phyloP scores from a whole-genome alignment of 2,888 invertebrate genomes.

The Lepidocyrtoides sp. region DNA sequence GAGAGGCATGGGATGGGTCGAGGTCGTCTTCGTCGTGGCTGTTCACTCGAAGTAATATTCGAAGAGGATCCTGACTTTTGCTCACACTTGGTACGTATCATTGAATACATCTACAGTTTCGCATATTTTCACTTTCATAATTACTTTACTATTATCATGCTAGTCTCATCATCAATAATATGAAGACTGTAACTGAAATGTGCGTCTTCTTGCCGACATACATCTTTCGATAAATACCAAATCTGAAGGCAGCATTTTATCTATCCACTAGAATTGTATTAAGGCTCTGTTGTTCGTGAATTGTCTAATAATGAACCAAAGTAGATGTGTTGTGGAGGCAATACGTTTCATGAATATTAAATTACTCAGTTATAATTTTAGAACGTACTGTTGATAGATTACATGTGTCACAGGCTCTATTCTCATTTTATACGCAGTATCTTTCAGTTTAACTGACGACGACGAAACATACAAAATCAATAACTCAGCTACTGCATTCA shows the following conservation, averaged over 20 bases:
- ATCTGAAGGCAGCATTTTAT: not conserved
- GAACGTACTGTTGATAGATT: no score
- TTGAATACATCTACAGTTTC: not conserved
- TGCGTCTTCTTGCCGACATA: not conserved
- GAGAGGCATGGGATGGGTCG: constrained; percentile 84
- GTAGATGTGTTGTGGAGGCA: not conserved
- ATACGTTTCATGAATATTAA: not conserved
- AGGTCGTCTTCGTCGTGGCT: constrained; percentile 85
- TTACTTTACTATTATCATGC: not conserved
- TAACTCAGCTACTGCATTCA: no score
- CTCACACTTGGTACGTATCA: constrained; percentile 83
- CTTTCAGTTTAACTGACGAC: no score
- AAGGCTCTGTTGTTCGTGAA: not conserved
- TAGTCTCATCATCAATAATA: not conserved
- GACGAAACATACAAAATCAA: no score
- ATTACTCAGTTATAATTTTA: not conserved
- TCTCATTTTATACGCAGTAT: no score
- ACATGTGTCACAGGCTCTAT: no score
- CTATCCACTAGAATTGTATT: not conserved
- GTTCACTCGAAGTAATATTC: constrained; percentile 85
- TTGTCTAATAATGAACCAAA: constrained; percentile 26
- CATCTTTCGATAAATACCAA: not conserved
- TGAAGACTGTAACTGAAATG: not conserved
- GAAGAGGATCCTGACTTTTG: constrained; percentile 85
- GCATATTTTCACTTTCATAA: constrained; percentile 18